phyloP scores from a whole-genome alignment of 1,140 invertebrate species.

The Hyles euphorbiae region DNA sequence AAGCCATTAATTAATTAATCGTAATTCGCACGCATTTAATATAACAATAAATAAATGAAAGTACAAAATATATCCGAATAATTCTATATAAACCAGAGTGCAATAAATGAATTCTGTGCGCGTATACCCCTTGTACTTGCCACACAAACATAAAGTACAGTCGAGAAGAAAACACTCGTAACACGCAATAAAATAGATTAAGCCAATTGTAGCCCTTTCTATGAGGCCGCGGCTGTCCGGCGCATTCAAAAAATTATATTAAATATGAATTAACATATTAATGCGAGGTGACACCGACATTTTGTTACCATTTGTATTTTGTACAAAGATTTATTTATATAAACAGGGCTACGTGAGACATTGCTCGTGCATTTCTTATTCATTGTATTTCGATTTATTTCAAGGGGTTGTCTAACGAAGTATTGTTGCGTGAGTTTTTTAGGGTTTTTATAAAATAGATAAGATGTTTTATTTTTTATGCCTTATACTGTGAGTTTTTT shows the following conservation, averaged over 20 bases:
- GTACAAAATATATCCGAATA: too few species aligned
- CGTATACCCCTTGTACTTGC: too few species aligned
- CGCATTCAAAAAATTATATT: conserved; percentile 64
- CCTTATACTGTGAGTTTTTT: too few species aligned
- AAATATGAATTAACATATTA: conserved; percentile 73
- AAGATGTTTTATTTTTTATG: too few species aligned
- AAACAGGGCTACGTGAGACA: conserved; percentile 40
- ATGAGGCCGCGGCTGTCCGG: conserved; percentile 25
- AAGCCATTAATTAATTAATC: too few species aligned
- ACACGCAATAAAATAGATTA: conserved; percentile 71
- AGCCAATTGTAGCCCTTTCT: conserved; percentile 42
- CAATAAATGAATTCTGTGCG: too few species aligned
- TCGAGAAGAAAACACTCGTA: conserved; percentile 34
- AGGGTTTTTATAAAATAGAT: not conserved
- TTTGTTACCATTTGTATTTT: conserved; percentile 49
- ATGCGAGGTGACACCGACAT: conserved; percentile 48
- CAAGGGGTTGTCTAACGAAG: conserved; percentile 5
- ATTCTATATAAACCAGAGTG: too few species aligned
- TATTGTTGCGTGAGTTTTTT: conserved; percentile 3
- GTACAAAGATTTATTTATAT: conserved; percentile 61
- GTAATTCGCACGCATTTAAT: not conserved
- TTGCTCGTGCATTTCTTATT: conserved; percentile 12
- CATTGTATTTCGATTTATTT: conserved; percentile 8
- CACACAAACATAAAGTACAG: not conserved
- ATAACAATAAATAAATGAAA: conserved; percentile 6